A percentile compares a stretch with the other conserved stretches of the same genome.
phyloP scores from a whole-genome alignment of 2,113 vertebrate species.

The Ranitomeya variabilis region DNA sequence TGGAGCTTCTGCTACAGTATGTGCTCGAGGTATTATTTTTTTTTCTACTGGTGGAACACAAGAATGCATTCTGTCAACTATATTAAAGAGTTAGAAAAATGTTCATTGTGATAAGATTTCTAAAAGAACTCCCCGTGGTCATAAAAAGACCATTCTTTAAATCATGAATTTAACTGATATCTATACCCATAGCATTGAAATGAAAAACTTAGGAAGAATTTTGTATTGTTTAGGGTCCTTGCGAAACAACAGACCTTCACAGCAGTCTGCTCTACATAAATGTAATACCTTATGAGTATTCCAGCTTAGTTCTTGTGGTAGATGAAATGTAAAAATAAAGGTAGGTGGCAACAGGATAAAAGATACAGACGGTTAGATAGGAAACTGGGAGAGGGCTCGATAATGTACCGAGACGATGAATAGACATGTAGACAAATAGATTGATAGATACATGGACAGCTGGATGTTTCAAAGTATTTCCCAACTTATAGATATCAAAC shows the following conservation, averaged over 20 bases:
- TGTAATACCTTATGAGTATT: conserved; percentile 24
- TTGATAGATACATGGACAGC: no score
- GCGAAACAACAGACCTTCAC: conserved; percentile 17
- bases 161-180: conserved; percentile 44
- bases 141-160: conserved; percentile 32
- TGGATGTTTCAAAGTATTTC: no score
- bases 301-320: background rate
- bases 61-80: conserved; percentile 49
- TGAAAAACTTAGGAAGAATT: conserved; percentile 22
- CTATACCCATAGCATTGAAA: conserved; percentile 31
- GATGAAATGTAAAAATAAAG: background rate
- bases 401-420: no score
- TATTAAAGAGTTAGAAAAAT: conserved; percentile 49
- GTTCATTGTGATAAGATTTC: conserved; percentile 42
- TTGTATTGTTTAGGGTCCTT: conserved; percentile 39
- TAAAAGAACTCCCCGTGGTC: conserved; percentile 38
- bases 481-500: no score
- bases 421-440: no score
- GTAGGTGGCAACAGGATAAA: background rate
- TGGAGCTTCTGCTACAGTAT: conserved; percentile 42
- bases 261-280: conserved; percentile 10
- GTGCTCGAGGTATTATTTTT: conserved; percentile 30
- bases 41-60: conserved; percentile 20
- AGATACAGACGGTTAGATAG: background rate
- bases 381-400: background rate